A percentile compares a stretch with the other conserved stretches of the same genome.
Evolutionary conservation across 2,797 vertebrate genomes (phyloP).

Genomic region (Diceros bicornis): DNA sequence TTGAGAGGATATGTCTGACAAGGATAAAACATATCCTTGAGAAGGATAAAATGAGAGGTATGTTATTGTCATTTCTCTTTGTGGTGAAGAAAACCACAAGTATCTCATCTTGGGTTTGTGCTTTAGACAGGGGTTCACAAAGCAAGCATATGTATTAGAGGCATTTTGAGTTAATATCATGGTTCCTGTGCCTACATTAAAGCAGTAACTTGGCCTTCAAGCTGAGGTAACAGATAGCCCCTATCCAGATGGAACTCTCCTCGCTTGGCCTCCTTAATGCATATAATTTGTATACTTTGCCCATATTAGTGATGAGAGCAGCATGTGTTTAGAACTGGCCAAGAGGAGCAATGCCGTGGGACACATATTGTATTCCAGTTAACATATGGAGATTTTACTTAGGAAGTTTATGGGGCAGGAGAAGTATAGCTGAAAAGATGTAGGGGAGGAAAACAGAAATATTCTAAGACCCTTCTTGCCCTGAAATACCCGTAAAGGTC

Average conservation of each 20-base stretch:
- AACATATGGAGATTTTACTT: neutral
- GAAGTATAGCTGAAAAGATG: neutral
- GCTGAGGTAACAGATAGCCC: neutral
- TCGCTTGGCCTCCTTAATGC: neutral
- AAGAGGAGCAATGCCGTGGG: neutral
- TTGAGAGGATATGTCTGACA: neutral
- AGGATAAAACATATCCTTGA: neutral
- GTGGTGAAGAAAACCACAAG: conserved; percentile 21
- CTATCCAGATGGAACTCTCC: neutral
- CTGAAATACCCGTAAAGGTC: neutral
- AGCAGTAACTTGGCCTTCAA: conserved; percentile 27
- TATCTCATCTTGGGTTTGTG: neutral
- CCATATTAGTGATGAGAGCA: neutral
- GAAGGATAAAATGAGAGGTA: neutral
- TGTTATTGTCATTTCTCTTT: conserved; percentile 13
- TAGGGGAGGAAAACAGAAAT: neutral
- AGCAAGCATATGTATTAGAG: neutral
- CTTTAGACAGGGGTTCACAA: neutral
- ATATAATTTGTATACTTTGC: neutral
- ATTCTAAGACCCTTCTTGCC: neutral
- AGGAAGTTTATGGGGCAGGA: neutral
- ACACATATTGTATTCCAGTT: neutral
- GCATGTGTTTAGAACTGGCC: neutral
- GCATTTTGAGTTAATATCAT: conserved; percentile 30
- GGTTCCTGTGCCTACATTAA: neutral